Percentiles rank a stretch among this genome's conserved stretches.
phyloP scores from a whole-genome alignment of 2,113 vertebrate species.

The Steatornis caripensis region DNA sequence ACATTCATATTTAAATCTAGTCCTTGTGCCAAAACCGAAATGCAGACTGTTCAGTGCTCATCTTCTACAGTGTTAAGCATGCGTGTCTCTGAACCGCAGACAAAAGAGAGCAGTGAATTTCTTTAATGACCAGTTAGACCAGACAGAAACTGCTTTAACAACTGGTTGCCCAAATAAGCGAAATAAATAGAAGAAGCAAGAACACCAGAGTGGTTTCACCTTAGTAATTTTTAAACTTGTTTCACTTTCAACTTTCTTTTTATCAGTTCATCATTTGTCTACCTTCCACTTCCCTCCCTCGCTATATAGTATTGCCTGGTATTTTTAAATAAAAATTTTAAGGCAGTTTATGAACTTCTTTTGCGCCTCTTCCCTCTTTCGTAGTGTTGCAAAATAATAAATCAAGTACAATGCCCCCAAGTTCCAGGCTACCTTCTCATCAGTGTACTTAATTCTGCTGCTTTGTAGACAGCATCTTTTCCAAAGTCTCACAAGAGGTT shows the following conservation, averaged over 20 bases:
- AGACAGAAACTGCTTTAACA: neutral
- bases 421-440: neutral
- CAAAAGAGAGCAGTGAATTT: neutral
- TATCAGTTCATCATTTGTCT: neutral
- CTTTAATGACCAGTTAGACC: neutral
- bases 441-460: neutral
- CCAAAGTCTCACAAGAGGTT: neutral
- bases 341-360: neutral
- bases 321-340: neutral
- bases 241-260: neutral
- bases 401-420: neutral
- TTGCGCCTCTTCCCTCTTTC: neutral
- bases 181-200: neutral
- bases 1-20: slow-evolving; percentile 56
- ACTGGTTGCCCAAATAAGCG: neutral
- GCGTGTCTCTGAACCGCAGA: neutral
- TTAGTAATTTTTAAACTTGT: neutral
- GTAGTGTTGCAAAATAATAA: neutral
- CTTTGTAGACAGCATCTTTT: neutral
- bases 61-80: neutral
- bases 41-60: neutral
- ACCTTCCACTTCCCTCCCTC: neutral
- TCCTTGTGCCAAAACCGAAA: neutral
- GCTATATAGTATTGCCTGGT: neutral
- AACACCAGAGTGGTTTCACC: neutral